A percentile compares a stretch with the other conserved stretches of the same genome.
Conservation (phyloP, 2,888 invertebrate species). For the Eurytoma californica region DNA sequence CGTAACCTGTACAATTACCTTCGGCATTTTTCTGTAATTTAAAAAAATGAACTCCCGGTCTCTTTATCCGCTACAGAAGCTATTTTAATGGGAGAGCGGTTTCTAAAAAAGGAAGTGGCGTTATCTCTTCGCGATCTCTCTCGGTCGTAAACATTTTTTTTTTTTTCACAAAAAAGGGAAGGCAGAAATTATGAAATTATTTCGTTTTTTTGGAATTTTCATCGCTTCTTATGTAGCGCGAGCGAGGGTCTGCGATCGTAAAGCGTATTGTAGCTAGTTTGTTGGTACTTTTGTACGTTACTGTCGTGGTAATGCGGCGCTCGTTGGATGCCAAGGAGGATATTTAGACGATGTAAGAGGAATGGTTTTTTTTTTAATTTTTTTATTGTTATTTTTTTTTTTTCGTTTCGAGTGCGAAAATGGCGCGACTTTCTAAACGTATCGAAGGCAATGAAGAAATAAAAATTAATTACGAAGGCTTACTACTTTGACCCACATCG, state of each 20-base stretch:
- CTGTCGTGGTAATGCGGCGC: background rate
- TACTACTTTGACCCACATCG: too few species aligned
- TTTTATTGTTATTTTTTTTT: too few species aligned
- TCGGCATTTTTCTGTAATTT: constrained; percentile 20
- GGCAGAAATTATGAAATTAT: background rate
- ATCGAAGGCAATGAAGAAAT: too few species aligned
- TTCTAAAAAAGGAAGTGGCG: constrained; percentile 12
- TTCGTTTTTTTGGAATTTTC: background rate
- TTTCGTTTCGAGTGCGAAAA: too few species aligned
- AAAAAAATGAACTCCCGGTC: constrained; percentile 3
- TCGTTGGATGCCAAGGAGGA: too few species aligned
- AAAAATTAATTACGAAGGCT: too few species aligned
- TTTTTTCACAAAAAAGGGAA: too few species aligned
- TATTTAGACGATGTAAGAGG: too few species aligned
- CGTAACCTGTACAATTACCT: constrained; percentile 23
- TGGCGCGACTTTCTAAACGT: too few species aligned
- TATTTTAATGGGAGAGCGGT: constrained; percentile 24
- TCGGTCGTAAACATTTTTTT: background rate
- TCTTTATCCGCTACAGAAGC: constrained; percentile 1
- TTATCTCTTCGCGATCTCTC: background rate
- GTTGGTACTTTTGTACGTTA: background rate
- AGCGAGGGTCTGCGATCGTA: background rate
- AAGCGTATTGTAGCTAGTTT: background rate
- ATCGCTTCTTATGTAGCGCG: background rate
- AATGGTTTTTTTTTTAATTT: too few species aligned